A percentile compares a stretch with the other conserved stretches of the same genome.
Conservation (phyloP, 2,888 invertebrate species). For the Atherix ibis region DNA sequence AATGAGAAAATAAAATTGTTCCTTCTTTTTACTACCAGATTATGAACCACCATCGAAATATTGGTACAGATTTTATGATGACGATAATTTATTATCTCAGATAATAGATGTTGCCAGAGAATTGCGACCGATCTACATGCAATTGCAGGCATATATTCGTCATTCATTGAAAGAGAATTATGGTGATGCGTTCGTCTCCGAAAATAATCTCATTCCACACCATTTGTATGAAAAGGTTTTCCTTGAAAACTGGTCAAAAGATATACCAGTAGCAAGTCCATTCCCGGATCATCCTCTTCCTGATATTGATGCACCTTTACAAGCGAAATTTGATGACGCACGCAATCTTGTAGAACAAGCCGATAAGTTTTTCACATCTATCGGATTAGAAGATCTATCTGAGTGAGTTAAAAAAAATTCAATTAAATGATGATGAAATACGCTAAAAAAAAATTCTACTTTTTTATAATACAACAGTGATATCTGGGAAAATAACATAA, state of each 20-base stretch:
- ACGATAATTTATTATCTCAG: background rate
- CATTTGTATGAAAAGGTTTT: background rate
- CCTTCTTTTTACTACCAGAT: too few relatives aligned
- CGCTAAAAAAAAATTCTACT: too few relatives aligned
- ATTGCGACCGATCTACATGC: background rate
- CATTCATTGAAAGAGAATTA: background rate
- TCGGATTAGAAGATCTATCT: background rate
- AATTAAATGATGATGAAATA: too few relatives aligned
- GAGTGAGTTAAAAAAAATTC: too few relatives aligned
- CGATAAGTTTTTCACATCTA: background rate
- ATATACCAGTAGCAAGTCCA: background rate
- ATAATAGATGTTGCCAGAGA: background rate
- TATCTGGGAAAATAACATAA: too few relatives aligned
- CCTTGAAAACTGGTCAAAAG: too few relatives aligned
- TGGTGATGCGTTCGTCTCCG: background rate
- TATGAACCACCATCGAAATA: background rate
- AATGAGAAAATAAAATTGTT: too few relatives aligned
- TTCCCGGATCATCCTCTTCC: background rate
- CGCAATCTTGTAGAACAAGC: background rate
- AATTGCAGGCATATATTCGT: background rate
- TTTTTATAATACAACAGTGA: too few relatives aligned
- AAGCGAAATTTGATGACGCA: background rate
- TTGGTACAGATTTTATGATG: background rate
- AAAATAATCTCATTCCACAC: too few relatives aligned
- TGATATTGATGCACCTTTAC: background rate